A percentile compares a stretch with the other conserved stretches of the same genome.
phyloP scores from a whole-genome alignment of 1,140 invertebrate species.

The Cephus cinctus region DNA sequence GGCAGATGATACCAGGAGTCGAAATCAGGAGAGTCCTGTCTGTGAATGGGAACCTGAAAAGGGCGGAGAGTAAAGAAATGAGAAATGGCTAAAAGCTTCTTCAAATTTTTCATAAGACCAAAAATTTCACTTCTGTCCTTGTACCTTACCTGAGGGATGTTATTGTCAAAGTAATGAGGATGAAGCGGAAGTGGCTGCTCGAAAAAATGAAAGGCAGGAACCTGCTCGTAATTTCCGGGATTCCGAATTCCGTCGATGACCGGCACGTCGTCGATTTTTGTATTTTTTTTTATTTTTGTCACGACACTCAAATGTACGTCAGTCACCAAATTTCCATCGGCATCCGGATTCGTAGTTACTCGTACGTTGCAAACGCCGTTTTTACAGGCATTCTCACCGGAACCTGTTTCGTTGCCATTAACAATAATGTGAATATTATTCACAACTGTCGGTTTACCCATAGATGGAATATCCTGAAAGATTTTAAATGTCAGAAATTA shows the following conservation, averaged over 20 bases:
- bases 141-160: slow-evolving; percentile 28
- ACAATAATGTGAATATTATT: slow-evolving; percentile 27
- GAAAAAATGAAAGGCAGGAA: not conserved
- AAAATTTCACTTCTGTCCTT: too few species aligned
- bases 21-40: slow-evolving; percentile 2
- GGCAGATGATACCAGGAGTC: slow-evolving; percentile 5
- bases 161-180: slow-evolving; percentile 9
- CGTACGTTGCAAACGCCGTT: slow-evolving; percentile 24
- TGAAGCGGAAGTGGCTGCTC: not conserved
- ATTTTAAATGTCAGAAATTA: too few species aligned
- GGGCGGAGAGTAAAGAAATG: not conserved
- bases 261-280: slow-evolving; percentile 25
- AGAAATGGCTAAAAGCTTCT: too few species aligned
- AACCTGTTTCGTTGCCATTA: slow-evolving; percentile 14
- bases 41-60: slow-evolving; percentile 1
- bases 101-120: too few species aligned
- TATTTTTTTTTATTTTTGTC: slow-evolving; percentile 15
- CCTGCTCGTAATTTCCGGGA: not conserved
- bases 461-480: too few species aligned
- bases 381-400: slow-evolving; percentile 13
- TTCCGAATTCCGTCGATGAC: slow-evolving; percentile 28
- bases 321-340: slow-evolving; percentile 26
- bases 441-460: slow-evolving; percentile 9
- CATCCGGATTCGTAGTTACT: slow-evolving; percentile 16
- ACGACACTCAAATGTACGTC: slow-evolving; percentile 25